Evolutionary conservation across 1,140 invertebrate species (phyloP), one percentile per base, ranked within the genome.

Genomic region (Manduca sexta): DNA sequence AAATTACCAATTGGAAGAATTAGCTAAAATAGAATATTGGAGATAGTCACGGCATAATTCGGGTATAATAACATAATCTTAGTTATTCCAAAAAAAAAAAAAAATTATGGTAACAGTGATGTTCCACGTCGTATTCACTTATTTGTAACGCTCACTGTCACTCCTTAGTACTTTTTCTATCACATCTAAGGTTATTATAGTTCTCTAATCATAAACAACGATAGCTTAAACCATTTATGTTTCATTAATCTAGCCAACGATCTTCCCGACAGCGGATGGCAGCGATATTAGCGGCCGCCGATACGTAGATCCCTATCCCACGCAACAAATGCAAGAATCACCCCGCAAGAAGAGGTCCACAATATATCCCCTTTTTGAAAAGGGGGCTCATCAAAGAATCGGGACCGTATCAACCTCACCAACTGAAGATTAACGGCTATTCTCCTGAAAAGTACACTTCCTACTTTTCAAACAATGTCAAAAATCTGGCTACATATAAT

Each of bases 261-360:
- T 81, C 74, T 77, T 77, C 68, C 73, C 69, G 74, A 82, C 81
- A 84, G 81, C 72, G 77, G 81, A 84, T 74, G 78, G 78, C 69
- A 82, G 54, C 67, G 78, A 84, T 73, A 74, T 82, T 74, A 81
- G 68, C 45, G 69, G 70, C 41, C 56, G 81, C 31, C 62, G 81
- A 14, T 84, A 74, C 49, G 77, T 84, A 49, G 81, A 84, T 43
- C 80, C 80, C 0, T 84, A 82, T 38, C 81, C 81, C 1, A 74
- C 53, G 12, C 78, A 77, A 45, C 80, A 77, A 48, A 64, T 84
- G 62, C 78, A 82, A 54, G 81, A 84, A 4, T 69, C 73, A 6
- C 81, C 78, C 26, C 62, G 81, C n/a, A 79, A 68, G 58, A 84
- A 82, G 45, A 59, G 81, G 37, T 80, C 80, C 0, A 75, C 74